Evolutionary conservation across 2,888 invertebrate genomes (phyloP).

Genomic region (Barypeithes pellucidus): DNA sequence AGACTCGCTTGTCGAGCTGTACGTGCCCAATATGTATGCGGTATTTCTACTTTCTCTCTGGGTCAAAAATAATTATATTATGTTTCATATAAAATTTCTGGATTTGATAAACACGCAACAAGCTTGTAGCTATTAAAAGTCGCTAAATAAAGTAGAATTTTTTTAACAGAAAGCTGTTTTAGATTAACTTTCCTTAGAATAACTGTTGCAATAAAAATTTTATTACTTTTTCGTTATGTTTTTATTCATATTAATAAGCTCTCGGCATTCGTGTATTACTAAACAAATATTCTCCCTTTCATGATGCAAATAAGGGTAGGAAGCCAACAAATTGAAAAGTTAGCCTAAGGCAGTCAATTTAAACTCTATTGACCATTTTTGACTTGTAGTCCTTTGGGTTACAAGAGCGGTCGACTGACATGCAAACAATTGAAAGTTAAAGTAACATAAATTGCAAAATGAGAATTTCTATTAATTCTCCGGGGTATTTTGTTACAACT

Average conservation of each 20-base stretch:
- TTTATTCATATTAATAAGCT: neutral
- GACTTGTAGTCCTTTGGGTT: conserved; percentile 22
- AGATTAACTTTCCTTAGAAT: neutral
- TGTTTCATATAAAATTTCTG: too few species aligned
- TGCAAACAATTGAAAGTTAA: conserved; percentile 9
- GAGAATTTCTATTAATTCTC: neutral
- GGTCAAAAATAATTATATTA: too few species aligned
- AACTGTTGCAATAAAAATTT: neutral
- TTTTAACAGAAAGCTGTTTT: neutral
- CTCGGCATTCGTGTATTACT: neutral
- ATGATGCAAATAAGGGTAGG: conserved; percentile 6
- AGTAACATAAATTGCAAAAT: neutral
- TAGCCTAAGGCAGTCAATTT: conserved; percentile 44
- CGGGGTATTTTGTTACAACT: neutral
- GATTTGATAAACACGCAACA: too few species aligned
- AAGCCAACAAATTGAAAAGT: conserved; percentile 36
- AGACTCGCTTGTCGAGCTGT: too few species aligned
- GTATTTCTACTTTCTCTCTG: too few species aligned
- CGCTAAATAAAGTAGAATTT: neutral
- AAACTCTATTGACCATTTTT: conserved; percentile 35
- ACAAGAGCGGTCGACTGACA: neutral
- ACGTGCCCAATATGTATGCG: too few species aligned
- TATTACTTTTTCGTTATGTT: neutral
- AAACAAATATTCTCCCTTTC: neutral
- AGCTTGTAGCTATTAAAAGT: neutral